phyloP scores from a whole-genome alignment of 2,113 vertebrate species.

The Willisornis vidua region DNA sequence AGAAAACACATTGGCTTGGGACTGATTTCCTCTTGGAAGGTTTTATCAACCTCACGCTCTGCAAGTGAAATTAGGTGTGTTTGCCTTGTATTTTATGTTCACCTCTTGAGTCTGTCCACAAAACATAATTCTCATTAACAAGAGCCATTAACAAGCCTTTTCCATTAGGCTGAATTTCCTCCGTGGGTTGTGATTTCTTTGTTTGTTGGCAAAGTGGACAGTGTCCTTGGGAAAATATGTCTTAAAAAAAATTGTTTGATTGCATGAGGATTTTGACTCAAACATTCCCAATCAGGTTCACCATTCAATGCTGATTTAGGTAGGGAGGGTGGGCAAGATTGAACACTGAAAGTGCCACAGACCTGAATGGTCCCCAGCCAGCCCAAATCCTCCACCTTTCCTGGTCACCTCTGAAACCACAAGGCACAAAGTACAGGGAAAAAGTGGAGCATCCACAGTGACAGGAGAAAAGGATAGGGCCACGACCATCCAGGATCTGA shows the following conservation, averaged over 20 bases:
- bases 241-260: background rate
- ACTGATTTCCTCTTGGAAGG: background rate
- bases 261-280: background rate
- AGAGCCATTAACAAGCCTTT: background rate
- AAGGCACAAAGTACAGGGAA: accelerated
- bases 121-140: background rate
- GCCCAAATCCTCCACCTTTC: background rate
- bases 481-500: background rate
- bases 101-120: background rate
- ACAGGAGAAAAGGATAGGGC: background rate
- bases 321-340: background rate
- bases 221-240: background rate
- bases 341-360: background rate
- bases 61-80: background rate
- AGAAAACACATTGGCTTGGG: background rate
- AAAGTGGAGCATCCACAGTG: background rate
- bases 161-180: background rate
- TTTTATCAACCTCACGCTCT: background rate
- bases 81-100: background rate
- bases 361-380: background rate
- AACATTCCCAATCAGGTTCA: background rate
- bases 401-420: background rate
- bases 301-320: background rate
- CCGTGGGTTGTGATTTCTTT: background rate
- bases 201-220: background rate